Base-by-base conservation (phyloP, 2,888 invertebrate genomes). In the Eucera pruinosa region DNA sequence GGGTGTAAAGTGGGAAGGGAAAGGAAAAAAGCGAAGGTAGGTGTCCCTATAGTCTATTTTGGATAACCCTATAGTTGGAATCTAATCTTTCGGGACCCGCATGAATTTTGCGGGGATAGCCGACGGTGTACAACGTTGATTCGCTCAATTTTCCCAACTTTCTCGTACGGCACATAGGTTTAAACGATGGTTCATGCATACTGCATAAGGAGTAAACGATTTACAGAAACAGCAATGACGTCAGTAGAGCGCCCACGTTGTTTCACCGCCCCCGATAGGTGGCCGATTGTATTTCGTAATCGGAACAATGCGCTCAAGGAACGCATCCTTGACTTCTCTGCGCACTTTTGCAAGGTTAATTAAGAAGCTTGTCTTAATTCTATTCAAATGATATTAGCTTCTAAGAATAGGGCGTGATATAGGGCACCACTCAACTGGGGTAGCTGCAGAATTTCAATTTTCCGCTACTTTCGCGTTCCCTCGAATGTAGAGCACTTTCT, bases 131-230 rank as follows among this genome's bases (percentile, higher is more conserved):
- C n/a, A n/a, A n/a, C 9, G 23, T 52, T 13, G 45, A 13, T 39
- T 78, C 48, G 43, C 27, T 27, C 50, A 20, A 72, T 79, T 65
- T 73, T 41, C 0, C 45, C 13, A 41, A 50, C 11, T 61, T 58
- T 48, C 41, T 20, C 47, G 11, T 7, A 23, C 39, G 36, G n/a
- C 33, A 47, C 36, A 20, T 39, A 23, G 57, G 61, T 70, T 70
- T 33, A 41, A 70, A 39, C 39, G 65, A n/a, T 6, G 33, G 52
- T 50, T 80, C 81, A 77, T 81, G 74, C 81, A 81, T 78, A 78
- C 47, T 81, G 71, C 74, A 81, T 71, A 71, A 66, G 48, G 47
- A 23, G 52, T 55, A 54, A 72, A 64, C 71, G 65, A 75, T 75
- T 80, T 79, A 33, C 65, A 62, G 71, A 9, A 13, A 36, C 30